Base-by-base conservation (phyloP, 2,888 invertebrate genomes). In the Aporophyla nigra region DNA sequence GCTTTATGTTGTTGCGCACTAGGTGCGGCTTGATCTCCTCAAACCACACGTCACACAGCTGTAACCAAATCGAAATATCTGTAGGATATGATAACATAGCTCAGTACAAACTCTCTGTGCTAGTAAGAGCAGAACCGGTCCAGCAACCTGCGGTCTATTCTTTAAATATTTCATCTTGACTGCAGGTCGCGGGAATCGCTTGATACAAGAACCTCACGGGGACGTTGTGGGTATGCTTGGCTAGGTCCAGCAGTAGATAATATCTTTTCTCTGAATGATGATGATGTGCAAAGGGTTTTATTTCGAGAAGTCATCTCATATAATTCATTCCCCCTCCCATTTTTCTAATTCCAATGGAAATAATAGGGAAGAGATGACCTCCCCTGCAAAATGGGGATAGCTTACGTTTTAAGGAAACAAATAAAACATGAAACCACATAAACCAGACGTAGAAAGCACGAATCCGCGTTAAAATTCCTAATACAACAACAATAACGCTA, bases 11-110 rank as follows among this genome's bases (percentile, higher is more conserved):
- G 89, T 96, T 95, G 40, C 92, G 93, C 61, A 96, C 88, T 82
- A 96, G 85, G 81, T 96, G 93, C 62, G 96, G 96, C 87, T 96
- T 97, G 78, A 96, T 96, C 66, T 96, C 95, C 71, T 94, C 95
- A 83, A 96, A 96, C 96, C 97, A 96, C 27, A 95, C 94, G 87
- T 96, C 95, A 81, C 97, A 97, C 71, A 96, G 87, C 96, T 96
- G 90, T 70, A 93, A 93, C 49, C 63, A 71, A 81, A 53, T 46
- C 9, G 10, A 62, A 67, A 53, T 40, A 62, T 51, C 27, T 62
- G 7, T 63, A 54, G 46, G 19, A 14, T 24, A 16, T 51, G 21
- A 10, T 63, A 54, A 40, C 24, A 9, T 24, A 27, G 9, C 21
- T 59, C 14, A 43, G 24, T 24, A 24, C 3, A 19, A 68, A 33